Evolutionary conservation across 2,797 vertebrate species (phyloP).

Genomic region (Spondyliosoma cantharus): DNA sequence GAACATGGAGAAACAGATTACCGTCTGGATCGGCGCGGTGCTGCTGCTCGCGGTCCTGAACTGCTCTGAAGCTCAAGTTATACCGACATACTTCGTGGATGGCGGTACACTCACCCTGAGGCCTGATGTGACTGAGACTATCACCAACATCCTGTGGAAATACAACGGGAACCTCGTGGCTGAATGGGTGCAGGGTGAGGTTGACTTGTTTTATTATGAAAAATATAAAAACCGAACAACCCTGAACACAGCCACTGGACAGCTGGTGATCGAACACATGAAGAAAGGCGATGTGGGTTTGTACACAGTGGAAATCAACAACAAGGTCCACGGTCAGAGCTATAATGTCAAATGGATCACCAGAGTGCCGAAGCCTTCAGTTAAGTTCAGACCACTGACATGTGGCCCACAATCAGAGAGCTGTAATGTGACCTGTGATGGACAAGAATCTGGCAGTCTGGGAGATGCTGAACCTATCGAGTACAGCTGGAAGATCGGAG

Average conservation of each 20-base stretch:
- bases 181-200: rapidly evolving
- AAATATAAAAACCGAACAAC: rapidly evolving
- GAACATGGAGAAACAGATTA: background rate
- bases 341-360: rapidly evolving
- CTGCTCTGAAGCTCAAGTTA: rapidly evolving
- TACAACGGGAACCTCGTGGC: rapidly evolving
- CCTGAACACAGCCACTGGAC: rapidly evolving
- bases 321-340: rapidly evolving
- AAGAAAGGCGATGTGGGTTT: rapidly evolving
- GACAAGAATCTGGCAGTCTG: rapidly evolving
- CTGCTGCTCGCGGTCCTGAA: background rate
- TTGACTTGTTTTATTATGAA: rapidly evolving
- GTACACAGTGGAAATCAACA: slow-evolving; percentile 29
- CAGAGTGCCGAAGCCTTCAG: rapidly evolving
- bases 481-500: slow-evolving; percentile 19
- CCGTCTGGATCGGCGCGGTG: background rate
- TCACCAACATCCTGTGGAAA: background rate
- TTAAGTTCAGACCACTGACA: rapidly evolving
- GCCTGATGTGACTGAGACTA: rapidly evolving
- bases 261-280: rapidly evolving
- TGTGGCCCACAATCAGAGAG: rapidly evolving
- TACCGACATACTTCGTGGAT: rapidly evolving
- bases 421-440: background rate
- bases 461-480: background rate
- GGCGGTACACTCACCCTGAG: background rate